Conservation (phyloP, 2,888 invertebrate species). For the Hypena proboscidalis region DNA sequence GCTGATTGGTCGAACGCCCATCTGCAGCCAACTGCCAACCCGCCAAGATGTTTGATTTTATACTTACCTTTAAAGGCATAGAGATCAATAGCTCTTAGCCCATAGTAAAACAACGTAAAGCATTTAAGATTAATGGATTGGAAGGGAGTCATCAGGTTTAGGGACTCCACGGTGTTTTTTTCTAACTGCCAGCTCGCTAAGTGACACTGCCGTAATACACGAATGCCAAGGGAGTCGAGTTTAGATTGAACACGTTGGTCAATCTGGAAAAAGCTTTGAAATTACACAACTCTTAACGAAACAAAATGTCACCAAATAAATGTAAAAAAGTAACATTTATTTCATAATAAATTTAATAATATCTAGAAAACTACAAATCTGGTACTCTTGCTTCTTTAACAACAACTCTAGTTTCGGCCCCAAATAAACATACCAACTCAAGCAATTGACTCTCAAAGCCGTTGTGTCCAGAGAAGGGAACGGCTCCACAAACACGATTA, state of each 20-base stretch:
- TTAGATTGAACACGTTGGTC: constrained; percentile 77
- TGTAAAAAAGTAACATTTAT: too few relatives aligned
- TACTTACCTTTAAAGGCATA: constrained; percentile 81
- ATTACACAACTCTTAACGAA: too few relatives aligned
- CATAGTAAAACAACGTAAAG: constrained; percentile 86
- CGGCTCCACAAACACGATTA: constrained; percentile 86
- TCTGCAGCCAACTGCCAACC: too few relatives aligned
- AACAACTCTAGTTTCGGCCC: too few relatives aligned
- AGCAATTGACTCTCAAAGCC: constrained; percentile 69
- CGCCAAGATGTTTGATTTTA: too few relatives aligned
- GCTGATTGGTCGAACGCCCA: too few relatives aligned
- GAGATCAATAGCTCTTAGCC: constrained; percentile 78
- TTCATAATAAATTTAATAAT: too few relatives aligned
- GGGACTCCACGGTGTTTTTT: constrained; percentile 53
- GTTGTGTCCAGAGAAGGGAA: constrained; percentile 63
- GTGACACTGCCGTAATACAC: constrained; percentile 73
- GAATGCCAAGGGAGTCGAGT: constrained; percentile 71
- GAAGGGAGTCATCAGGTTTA: constrained; percentile 80
- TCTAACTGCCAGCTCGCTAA: constrained; percentile 80
- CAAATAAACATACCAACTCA: constrained; percentile 69
- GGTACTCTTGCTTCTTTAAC: too few relatives aligned
- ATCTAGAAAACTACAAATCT: too few relatives aligned
- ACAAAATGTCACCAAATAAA: too few relatives aligned
- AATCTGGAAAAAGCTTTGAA: too few relatives aligned
- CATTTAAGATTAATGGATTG: constrained; percentile 76